A percentile compares a stretch with the other conserved stretches of the same genome.
These are phyloP conservation scores for Trissoscelio sp. DNA, from an alignment of 2,888 invertebrate species.

Conservation along the genomic window DNA sequence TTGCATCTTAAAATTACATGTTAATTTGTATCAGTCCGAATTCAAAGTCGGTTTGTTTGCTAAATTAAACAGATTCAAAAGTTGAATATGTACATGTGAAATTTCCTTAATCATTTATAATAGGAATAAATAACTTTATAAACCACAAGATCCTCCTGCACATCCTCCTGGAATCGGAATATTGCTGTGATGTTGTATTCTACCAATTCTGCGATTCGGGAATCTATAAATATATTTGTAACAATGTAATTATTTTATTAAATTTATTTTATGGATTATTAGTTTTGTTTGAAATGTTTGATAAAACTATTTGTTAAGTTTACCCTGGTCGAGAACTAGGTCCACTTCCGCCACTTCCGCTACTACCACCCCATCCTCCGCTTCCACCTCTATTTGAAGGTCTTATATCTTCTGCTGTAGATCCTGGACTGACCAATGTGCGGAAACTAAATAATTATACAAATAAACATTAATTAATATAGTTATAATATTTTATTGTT, in stretches of 20 bases:
- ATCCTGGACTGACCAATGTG: slow-evolving; percentile 74
- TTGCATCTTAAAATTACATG: too few species aligned
- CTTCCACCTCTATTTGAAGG: slow-evolving; percentile 11
- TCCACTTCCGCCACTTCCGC: slow-evolving; percentile 38
- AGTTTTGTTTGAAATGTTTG: not conserved
- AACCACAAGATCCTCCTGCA: slow-evolving; percentile 62
- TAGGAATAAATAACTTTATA: slow-evolving; percentile 21
- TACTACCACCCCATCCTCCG: slow-evolving; percentile 15
- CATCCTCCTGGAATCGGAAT: slow-evolving; percentile 52
- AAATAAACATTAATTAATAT: slow-evolving; percentile 19
- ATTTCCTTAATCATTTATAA: not conserved
- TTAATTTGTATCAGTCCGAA: too few species aligned
- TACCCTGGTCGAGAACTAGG: slow-evolving; percentile 41
- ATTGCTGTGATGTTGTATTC: slow-evolving; percentile 51
- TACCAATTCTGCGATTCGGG: slow-evolving; percentile 62
- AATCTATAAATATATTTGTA: slow-evolving; percentile 33
- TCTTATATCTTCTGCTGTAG: slow-evolving; percentile 14
- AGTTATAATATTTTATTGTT: not conserved
- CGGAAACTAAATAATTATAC: slow-evolving; percentile 74
- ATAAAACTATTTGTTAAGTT: not conserved
- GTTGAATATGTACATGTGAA: slow-evolving; percentile 1
- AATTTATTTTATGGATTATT: slow-evolving; percentile 4
- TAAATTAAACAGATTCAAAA: not conserved
- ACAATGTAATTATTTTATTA: not conserved
- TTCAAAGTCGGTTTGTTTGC: not conserved